Percentiles rank a stretch among this genome's conserved stretches.
Evolutionary conservation across 1,140 invertebrate genomes (phyloP).

Genomic region (Schlechtendalia chinensis): DNA sequence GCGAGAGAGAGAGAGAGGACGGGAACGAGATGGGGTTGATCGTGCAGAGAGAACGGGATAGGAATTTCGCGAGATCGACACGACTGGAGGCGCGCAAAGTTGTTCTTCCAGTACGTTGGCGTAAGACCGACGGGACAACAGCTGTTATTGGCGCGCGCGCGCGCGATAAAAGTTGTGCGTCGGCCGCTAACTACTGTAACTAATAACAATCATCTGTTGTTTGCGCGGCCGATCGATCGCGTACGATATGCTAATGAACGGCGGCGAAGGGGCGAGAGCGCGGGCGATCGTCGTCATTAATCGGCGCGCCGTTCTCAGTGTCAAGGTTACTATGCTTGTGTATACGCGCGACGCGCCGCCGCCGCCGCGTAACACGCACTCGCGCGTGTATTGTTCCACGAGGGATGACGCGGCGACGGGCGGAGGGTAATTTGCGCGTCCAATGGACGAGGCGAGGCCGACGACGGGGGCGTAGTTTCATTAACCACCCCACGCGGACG

Average conservation of each 20-base stretch:
- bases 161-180: constrained; percentile 12
- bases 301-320: constrained; percentile 36
- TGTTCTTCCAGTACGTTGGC: no score
- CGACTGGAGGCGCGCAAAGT: no score
- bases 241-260: constrained; percentile 15
- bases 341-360: neutral
- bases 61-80: no score
- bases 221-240: constrained; percentile 26
- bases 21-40: no score
- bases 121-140: neutral
- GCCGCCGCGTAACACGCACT: no score
- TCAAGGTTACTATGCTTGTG: constrained; percentile 41
- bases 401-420: neutral
- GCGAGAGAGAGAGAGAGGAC: no score
- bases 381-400: constrained; percentile 8
- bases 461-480: constrained; percentile 46
- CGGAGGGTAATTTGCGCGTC: constrained; percentile 39
- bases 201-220: constrained; percentile 36
- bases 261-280: neutral
- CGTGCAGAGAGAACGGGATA: no score
- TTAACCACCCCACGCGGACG: constrained; percentile 34
- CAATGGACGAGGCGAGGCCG: constrained; percentile 40
- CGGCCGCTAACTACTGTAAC: constrained; percentile 9
- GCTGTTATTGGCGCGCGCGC: neutral
- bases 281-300: constrained; percentile 32